These are phyloP conservation scores for Ditula angustiorana DNA, from an alignment of 2,888 invertebrate genomes.

Conservation along the genomic window DNA sequence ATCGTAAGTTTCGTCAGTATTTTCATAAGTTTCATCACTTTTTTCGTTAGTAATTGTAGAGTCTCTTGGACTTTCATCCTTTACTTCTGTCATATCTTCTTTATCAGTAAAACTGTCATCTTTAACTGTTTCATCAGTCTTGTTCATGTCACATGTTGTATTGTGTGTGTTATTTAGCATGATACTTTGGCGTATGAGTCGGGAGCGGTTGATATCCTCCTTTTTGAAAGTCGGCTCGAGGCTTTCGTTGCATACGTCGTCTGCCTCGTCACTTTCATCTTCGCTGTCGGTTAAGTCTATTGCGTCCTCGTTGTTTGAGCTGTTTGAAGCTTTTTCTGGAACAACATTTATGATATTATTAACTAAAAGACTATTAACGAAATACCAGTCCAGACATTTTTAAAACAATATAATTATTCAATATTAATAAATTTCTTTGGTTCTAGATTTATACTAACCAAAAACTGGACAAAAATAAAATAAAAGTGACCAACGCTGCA, in stretches of 20 bases:
- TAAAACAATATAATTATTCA: too few species aligned
- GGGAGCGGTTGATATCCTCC: constrained; percentile 60
- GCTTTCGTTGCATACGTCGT: constrained; percentile 65
- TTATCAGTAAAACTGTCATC: constrained; percentile 46
- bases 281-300: constrained; percentile 60
- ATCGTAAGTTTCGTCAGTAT: constrained; percentile 25
- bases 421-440: too few species aligned
- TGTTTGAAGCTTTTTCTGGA: constrained; percentile 63
- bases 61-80: constrained; percentile 47
- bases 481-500: too few species aligned
- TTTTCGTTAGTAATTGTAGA: constrained; percentile 31
- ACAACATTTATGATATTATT: constrained; percentile 34
- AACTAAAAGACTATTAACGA: too few species aligned
- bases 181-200: constrained; percentile 49
- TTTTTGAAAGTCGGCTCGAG: constrained; percentile 70
- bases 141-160: constrained; percentile 48
- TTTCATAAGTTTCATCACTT: constrained; percentile 33
- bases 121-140: constrained; percentile 52
- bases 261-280: constrained; percentile 54
- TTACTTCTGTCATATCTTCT: constrained; percentile 42
- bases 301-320: constrained; percentile 51
- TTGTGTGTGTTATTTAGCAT: constrained; percentile 45
- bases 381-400: too few species aligned
- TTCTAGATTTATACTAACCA: too few species aligned
- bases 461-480: too few species aligned